These are phyloP conservation scores for Spilosoma lubricipeda DNA, from an alignment of 2,888 invertebrate species.

Conservation along the genomic window DNA sequence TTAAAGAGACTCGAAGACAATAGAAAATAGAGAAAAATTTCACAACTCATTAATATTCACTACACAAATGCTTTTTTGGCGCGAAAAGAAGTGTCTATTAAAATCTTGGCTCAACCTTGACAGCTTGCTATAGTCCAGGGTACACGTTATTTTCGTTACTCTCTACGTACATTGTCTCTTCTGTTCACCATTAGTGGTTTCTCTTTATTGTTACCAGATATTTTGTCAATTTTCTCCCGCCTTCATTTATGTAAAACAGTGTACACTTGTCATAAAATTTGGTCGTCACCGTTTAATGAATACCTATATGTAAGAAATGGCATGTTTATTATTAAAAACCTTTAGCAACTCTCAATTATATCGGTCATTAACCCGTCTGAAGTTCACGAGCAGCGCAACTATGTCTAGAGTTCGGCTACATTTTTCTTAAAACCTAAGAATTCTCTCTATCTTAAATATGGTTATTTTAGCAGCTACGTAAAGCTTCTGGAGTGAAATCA, in stretches of 20 bases:
- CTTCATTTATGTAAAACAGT: background rate
- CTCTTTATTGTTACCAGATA: background rate
- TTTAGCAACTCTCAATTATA: background rate
- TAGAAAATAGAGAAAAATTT: slow-evolving; percentile 22
- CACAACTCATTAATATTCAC: slow-evolving; percentile 39
- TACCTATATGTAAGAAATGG: background rate
- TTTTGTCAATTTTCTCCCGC: background rate
- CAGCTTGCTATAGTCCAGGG: slow-evolving; percentile 52
- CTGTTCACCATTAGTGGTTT: slow-evolving; percentile 25
- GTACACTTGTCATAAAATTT: background rate
- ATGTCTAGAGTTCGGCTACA: background rate
- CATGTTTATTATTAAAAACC: background rate
- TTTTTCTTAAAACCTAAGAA: background rate
- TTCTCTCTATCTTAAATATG: background rate
- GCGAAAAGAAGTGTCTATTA: slow-evolving; percentile 44
- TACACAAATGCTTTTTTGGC: slow-evolving; percentile 47
- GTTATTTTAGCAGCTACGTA: background rate
- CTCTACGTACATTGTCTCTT: slow-evolving; percentile 37
- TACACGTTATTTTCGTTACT: slow-evolving; percentile 44
- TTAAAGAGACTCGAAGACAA: slow-evolving; percentile 19
- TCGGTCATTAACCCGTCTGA: background rate
- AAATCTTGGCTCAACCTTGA: slow-evolving; percentile 64
- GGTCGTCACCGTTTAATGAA: background rate
- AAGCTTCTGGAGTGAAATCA: background rate
- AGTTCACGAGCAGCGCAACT: background rate